Evolutionary conservation across 2,113 vertebrate species (phyloP).

Genomic region (Trachemys scripta): DNA sequence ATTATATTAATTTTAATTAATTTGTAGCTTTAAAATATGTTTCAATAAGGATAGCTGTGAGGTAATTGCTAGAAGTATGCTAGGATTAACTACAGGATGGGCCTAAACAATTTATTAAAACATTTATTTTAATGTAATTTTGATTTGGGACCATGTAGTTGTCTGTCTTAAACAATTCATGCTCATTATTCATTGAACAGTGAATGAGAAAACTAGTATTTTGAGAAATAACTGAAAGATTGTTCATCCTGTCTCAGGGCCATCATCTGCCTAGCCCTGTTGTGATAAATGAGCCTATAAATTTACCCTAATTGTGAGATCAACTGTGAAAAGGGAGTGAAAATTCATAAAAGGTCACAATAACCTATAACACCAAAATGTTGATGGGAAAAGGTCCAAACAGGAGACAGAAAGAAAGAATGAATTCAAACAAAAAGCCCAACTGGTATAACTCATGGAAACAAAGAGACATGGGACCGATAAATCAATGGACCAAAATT

Average conservation of each 20-base stretch:
- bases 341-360: neutral
- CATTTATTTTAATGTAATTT: neutral
- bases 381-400: neutral
- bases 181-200: neutral
- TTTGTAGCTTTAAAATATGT: neutral
- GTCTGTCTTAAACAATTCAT: neutral
- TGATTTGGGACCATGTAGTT: neutral
- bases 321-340: neutral
- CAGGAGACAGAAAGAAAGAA: neutral
- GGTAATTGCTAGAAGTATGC: neutral
- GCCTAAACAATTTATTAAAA: rapidly evolving
- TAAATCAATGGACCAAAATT: neutral
- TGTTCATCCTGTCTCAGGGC: neutral
- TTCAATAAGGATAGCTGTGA: neutral
- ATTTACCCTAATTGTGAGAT: neutral
- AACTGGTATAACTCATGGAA: neutral
- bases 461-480: neutral
- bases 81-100: neutral
- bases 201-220: neutral
- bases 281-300: neutral
- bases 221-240: neutral
- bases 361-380: neutral
- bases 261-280: neutral
- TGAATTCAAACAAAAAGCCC: neutral
- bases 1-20: neutral